phyloP scores from a whole-genome alignment of 2,113 vertebrate species.

The Laterallus jamaicensis region DNA sequence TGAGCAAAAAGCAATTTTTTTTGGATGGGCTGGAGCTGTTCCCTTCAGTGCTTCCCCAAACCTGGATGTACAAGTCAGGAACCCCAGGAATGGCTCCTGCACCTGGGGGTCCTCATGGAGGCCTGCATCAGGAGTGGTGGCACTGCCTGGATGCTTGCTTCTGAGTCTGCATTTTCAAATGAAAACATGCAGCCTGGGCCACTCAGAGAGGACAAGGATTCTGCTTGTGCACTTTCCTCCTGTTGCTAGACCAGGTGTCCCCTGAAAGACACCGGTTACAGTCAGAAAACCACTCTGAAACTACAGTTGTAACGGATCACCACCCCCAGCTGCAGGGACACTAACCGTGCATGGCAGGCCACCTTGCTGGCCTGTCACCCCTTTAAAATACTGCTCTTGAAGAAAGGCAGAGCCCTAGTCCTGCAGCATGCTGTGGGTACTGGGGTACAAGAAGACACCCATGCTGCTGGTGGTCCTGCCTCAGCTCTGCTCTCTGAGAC shows the following conservation, averaged over 20 bases:
- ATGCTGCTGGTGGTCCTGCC: rapidly evolving
- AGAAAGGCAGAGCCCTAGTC: not conserved
- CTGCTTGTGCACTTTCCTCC: rapidly evolving
- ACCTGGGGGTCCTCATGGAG: rapidly evolving
- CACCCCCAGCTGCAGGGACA: not conserved
- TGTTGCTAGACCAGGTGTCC: not conserved
- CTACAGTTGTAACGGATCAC: not conserved
- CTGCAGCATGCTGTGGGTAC: rapidly evolving
- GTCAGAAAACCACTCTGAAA: not conserved
- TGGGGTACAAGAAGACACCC: not conserved
- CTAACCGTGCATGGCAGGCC: not conserved
- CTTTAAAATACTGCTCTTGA: not conserved
- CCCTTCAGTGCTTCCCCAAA: not conserved
- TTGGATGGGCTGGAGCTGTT: not conserved
- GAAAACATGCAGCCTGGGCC: not conserved
- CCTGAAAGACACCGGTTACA: not conserved
- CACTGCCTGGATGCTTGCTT: not conserved
- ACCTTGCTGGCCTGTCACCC: not conserved
- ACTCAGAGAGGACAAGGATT: rapidly evolving
- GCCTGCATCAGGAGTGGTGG: not conserved
- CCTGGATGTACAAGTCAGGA: rapidly evolving
- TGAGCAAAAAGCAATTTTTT: not conserved
- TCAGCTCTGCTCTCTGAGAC: not conserved
- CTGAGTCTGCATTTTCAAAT: rapidly evolving
- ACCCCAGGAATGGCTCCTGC: not conserved